These are phyloP conservation scores for Ciconia maguari DNA, from an alignment of 2,113 vertebrate genomes.

Conservation along the genomic window DNA sequence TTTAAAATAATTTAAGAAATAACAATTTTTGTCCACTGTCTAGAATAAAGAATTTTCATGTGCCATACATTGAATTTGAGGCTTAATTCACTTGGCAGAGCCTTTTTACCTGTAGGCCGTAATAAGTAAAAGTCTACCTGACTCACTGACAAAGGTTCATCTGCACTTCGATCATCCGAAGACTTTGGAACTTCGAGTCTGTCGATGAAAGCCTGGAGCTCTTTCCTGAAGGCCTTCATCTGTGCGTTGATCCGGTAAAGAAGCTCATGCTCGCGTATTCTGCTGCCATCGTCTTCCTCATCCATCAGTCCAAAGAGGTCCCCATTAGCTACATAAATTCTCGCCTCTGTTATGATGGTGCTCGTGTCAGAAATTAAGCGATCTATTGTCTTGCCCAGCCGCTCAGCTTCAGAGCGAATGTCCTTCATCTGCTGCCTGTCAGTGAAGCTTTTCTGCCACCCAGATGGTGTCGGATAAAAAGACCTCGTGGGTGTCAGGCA, in stretches of 20 bases:
- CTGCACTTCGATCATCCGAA: constrained; percentile 84
- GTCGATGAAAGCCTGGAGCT: constrained; percentile 96
- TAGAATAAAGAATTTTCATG: neutral
- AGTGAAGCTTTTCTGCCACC: constrained; percentile 90
- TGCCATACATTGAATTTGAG: neutral
- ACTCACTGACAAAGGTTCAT: constrained; percentile 98
- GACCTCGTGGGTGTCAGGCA: constrained; percentile 93
- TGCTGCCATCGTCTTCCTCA: constrained; percentile 93
- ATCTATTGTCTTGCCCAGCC: constrained; percentile 95
- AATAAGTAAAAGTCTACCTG: constrained; percentile 82
- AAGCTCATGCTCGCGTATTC: constrained; percentile 95
- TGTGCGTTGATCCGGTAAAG: constrained; percentile 97
- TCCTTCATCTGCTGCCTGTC: constrained; percentile 98
- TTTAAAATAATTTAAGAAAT: neutral
- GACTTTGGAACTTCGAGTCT: constrained; percentile 94
- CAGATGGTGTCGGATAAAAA: constrained; percentile 83
- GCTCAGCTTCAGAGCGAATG: constrained; percentile 94
- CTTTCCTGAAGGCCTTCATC: constrained; percentile 98
- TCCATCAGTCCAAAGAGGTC: constrained; percentile 94
- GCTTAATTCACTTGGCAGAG: constrained; percentile 32
- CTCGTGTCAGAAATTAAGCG: constrained; percentile 95
- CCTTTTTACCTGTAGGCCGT: constrained; percentile 68
- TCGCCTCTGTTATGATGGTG: constrained; percentile 95
- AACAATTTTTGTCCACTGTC: neutral
- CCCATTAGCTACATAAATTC: constrained; percentile 91